phyloP scores from a whole-genome alignment of 2,797 vertebrate genomes.

The Sciurus carolinensis region DNA sequence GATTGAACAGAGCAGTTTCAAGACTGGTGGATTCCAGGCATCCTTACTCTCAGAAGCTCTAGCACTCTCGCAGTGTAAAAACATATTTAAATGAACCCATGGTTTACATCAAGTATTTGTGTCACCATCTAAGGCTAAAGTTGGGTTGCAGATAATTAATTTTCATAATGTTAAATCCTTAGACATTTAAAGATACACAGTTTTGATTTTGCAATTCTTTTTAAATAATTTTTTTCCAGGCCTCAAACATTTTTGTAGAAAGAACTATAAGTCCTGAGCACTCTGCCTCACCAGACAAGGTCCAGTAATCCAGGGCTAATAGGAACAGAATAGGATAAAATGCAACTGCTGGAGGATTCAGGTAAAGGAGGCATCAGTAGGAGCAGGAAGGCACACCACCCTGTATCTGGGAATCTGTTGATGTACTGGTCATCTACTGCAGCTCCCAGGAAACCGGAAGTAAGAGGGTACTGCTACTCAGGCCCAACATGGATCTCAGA shows the following conservation, averaged over 20 bases:
- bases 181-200: neutral
- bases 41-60: neutral
- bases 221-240: neutral
- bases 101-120: neutral
- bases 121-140: neutral
- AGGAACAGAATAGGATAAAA: neutral
- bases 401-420: neutral
- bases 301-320: neutral
- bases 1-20: neutral
- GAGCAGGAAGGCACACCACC: neutral
- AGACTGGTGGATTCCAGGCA: neutral
- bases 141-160: neutral
- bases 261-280: neutral
- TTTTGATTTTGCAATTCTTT: slow-evolving; percentile 33
- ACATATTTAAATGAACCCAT: neutral
- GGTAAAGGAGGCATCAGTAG: neutral
- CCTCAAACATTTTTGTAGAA: neutral
- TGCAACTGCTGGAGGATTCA: neutral
- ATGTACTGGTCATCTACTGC: neutral
- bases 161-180: neutral
- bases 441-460: neutral
- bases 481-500: neutral
- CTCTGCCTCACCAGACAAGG: neutral
- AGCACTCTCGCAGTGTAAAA: neutral
- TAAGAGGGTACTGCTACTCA: neutral